Conservation (phyloP, 2,113 vertebrate species). For the Paratilapia polleni region DNA sequence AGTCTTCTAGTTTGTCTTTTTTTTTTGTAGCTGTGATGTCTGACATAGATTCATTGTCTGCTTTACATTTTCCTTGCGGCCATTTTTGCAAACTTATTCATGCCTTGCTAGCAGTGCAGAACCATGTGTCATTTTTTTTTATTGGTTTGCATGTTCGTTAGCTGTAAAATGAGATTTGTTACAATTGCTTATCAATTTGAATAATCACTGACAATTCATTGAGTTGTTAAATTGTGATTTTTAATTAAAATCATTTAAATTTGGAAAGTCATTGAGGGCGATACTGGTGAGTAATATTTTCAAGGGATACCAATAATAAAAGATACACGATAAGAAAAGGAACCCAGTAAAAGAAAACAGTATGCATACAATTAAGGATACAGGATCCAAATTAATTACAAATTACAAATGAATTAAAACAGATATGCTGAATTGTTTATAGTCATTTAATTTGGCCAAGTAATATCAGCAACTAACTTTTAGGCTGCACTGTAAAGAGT, state of each 20-base stretch:
- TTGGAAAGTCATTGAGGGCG: neutral
- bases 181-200: neutral
- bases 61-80: neutral
- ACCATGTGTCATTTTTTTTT: neutral
- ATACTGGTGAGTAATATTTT: neutral
- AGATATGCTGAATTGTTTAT: too few relatives aligned
- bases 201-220: neutral
- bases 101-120: neutral
- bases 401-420: too few relatives aligned
- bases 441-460: too few relatives aligned
- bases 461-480: too few relatives aligned
- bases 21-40: neutral
- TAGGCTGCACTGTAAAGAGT: too few relatives aligned
- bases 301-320: neutral
- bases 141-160: neutral
- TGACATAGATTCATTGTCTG: neutral
- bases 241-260: neutral
- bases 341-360: neutral
- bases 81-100: neutral
- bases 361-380: neutral
- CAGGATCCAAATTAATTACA: neutral
- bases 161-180: conserved; percentile 8
- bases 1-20: neutral
- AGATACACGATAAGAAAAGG: neutral
- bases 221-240: conserved; percentile 1